These are phyloP conservation scores for Paracanthobrama guichenoti DNA, from an alignment of 2,113 vertebrate genomes.

Conservation along the genomic window DNA sequence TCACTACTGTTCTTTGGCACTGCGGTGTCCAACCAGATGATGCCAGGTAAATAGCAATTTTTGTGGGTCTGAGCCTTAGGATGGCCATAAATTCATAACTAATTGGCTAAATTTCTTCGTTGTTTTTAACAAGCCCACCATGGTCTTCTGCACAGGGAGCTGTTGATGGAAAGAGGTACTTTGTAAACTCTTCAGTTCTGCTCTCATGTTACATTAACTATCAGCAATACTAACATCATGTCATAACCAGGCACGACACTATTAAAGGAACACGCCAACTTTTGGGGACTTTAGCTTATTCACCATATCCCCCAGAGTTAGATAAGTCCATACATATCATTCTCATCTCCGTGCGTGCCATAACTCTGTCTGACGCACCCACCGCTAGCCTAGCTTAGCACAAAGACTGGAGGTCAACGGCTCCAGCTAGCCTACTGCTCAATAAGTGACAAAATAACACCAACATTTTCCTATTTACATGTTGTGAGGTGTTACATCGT, in stretches of 20 bases:
- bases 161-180: conserved; percentile 55
- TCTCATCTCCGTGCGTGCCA: too few species aligned
- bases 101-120: conserved; percentile 42
- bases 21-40: conserved; percentile 19
- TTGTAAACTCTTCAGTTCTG: conserved; percentile 45
- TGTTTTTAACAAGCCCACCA: conserved; percentile 63
- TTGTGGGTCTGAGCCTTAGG: background rate
- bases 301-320: too few species aligned
- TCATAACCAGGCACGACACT: background rate
- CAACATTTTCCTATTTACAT: too few species aligned
- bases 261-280: too few species aligned
- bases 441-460: too few species aligned
- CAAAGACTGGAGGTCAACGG: too few species aligned
- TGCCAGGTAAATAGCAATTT: conserved; percentile 24
- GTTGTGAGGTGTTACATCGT: too few species aligned
- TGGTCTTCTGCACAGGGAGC: conserved; percentile 49
- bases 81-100: conserved; percentile 16
- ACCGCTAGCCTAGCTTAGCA: too few species aligned
- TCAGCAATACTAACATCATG: background rate
- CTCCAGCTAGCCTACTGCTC: too few species aligned
- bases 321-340: too few species aligned
- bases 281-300: too few species aligned
- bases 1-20: conserved; percentile 42
- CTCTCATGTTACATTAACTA: background rate
- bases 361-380: too few species aligned